Percentiles rank a stretch among this genome's conserved stretches.
phyloP scores from a whole-genome alignment of 1,140 invertebrate genomes.

The Onthophagus taurus region DNA sequence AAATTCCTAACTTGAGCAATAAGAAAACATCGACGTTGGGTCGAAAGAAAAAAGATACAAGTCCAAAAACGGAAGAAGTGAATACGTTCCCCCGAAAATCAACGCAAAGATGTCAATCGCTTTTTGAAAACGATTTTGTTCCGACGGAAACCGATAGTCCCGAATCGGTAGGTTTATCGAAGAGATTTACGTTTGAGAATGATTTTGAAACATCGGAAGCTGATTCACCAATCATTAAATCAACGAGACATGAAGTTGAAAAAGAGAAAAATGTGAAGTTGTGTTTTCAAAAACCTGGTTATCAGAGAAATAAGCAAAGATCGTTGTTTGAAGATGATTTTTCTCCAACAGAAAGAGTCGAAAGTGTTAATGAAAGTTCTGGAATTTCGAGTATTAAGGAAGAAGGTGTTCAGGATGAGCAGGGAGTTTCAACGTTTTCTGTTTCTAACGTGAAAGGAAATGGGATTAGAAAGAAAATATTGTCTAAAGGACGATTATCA shows the following conservation, averaged over 20 bases:
- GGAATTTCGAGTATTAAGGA: conserved; percentile 30
- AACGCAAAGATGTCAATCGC: conserved; percentile 39
- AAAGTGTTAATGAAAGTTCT: conserved; percentile 13
- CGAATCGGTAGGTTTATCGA: neutral
- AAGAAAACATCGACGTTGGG: conserved; percentile 25
- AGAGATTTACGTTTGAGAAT: conserved; percentile 26
- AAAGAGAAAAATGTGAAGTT: no score
- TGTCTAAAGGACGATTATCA: conserved; percentile 21
- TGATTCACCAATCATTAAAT: conserved; percentile 18
- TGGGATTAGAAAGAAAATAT: conserved; percentile 15
- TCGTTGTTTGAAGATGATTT: conserved; percentile 67
- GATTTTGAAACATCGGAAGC: conserved; percentile 29
- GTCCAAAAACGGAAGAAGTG: conserved; percentile 25
- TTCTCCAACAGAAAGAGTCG: conserved; percentile 42
- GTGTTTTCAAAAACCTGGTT: neutral
- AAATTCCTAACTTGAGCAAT: conserved; percentile 16
- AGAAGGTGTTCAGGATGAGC: conserved; percentile 24
- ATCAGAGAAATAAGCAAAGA: conserved; percentile 41
- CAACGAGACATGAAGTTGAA: neutral
- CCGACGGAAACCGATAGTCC: conserved; percentile 26
- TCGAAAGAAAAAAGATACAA: conserved; percentile 28
- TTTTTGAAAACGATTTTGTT: conserved; percentile 63
- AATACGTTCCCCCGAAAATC: conserved; percentile 30
- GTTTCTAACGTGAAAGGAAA: conserved; percentile 12
- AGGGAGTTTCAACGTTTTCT: conserved; percentile 22